phyloP scores from a whole-genome alignment of 2,797 vertebrate genomes.

The Chaunax sp. region DNA sequence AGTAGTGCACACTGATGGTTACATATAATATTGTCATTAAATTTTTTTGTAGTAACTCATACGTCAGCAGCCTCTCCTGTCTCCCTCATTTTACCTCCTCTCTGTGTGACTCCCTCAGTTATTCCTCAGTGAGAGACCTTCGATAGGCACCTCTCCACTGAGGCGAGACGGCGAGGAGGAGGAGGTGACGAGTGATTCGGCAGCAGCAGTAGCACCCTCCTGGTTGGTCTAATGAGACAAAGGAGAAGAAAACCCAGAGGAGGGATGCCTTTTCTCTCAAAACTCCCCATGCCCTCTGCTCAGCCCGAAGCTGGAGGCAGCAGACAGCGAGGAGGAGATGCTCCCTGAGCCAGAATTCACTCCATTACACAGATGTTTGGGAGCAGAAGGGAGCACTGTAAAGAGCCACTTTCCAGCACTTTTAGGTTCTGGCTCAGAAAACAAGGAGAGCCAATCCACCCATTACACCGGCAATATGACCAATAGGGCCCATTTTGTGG shows the following conservation, averaged over 20 bases:
- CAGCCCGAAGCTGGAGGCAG: conserved; percentile 37
- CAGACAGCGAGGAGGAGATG: conserved; percentile 30
- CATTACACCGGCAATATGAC: conserved; percentile 35
- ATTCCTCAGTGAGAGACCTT: conserved; percentile 51
- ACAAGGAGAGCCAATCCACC: conserved; percentile 30
- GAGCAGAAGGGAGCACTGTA: conserved; percentile 36
- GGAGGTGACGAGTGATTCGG: conserved; percentile 19
- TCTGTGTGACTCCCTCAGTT: conserved; percentile 52
- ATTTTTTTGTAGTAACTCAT: conserved; percentile 27
- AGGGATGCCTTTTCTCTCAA: conserved; percentile 48
- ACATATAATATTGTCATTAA: conserved; percentile 7
- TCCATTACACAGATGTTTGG: conserved; percentile 61
- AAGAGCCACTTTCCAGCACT: conserved; percentile 44
- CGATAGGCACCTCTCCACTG: conserved; percentile 57
- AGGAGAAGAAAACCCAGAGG: conserved; percentile 57
- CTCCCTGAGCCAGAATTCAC: conserved; percentile 26
- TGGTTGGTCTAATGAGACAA: conserved; percentile 63
- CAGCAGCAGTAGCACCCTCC: conserved; percentile 42
- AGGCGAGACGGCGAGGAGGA: conserved; percentile 51
- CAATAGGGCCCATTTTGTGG: conserved; percentile 41
- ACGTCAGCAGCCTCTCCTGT: conserved; percentile 45
- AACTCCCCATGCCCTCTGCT: conserved; percentile 34
- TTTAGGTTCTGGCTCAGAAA: conserved; percentile 27
- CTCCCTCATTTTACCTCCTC: conserved; percentile 46
- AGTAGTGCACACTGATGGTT: background rate